These are phyloP conservation scores for Caenorhabditis angaria DNA, from an alignment of 2,888 invertebrate genomes.

Conservation along the genomic window DNA sequence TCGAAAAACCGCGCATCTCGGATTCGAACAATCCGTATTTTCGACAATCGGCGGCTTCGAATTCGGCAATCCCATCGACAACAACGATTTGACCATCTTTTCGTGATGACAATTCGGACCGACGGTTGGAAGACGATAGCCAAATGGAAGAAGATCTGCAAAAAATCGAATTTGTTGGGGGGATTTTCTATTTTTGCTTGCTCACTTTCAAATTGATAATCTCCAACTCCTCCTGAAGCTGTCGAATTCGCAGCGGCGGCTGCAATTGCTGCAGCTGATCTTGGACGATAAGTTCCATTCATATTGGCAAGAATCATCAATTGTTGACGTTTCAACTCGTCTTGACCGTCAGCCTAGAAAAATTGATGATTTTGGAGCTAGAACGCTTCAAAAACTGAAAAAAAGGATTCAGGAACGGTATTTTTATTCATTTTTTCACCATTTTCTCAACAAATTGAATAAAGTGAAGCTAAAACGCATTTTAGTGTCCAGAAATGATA, in stretches of 20 bases:
- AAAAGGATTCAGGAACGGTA: neutral
- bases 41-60: neutral
- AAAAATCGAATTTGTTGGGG: neutral
- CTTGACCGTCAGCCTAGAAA: constrained; percentile 38
- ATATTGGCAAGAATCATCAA: constrained; percentile 37
- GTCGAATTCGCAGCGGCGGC: neutral
- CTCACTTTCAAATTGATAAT: constrained; percentile 40
- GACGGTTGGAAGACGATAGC: constrained; percentile 33
- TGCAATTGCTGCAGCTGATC: constrained; percentile 8
- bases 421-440: no score
- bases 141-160: constrained; percentile 32
- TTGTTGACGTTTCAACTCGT: constrained; percentile 42
- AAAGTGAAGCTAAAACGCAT: no score
- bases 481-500: no score
- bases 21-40: constrained; percentile 24
- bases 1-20: constrained; percentile 36
- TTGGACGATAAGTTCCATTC: constrained; percentile 37
- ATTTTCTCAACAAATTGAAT: no score
- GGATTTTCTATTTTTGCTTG: neutral
- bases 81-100: constrained; percentile 11
- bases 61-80: constrained; percentile 3
- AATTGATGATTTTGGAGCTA: constrained; percentile 8
- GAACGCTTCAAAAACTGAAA: neutral
- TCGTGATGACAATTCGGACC: constrained; percentile 22
- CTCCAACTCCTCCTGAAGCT: constrained; percentile 11